A percentile compares a stretch with the other conserved stretches of the same genome.
Conservation (phyloP, 2,113 vertebrate species). For the Sciurus niger region DNA sequence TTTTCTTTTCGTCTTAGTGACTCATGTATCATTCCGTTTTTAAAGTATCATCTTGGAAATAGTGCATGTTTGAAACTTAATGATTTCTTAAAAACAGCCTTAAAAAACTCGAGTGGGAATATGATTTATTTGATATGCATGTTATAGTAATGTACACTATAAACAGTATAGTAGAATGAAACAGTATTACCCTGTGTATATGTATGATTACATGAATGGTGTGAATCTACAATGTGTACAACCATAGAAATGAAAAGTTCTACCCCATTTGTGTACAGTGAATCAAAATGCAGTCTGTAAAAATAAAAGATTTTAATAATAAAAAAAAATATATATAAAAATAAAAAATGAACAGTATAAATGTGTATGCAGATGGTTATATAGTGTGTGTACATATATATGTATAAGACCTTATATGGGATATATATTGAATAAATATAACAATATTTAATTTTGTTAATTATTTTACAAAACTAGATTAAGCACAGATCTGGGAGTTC, state of each 20-base stretch:
- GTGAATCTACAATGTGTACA: too few relatives aligned
- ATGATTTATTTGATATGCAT: background rate
- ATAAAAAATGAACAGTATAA: background rate
- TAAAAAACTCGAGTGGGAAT: conserved; percentile 31
- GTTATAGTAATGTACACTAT: background rate
- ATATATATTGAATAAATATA: background rate
- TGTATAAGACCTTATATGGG: background rate
- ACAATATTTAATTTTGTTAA: background rate
- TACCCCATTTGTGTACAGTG: too few relatives aligned
- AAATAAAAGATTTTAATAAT: too few relatives aligned
- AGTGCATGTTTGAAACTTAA: conserved; percentile 32
- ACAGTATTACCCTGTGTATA: too few relatives aligned
- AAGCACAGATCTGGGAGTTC: background rate
- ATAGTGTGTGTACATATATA: background rate
- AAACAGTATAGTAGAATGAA: background rate
- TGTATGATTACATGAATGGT: too few relatives aligned
- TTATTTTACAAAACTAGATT: conserved; percentile 24
- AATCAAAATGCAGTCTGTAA: too few relatives aligned
- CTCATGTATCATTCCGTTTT: conserved; percentile 19
- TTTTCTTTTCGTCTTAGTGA: conserved; percentile 62
- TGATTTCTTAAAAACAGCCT: conserved; percentile 29
- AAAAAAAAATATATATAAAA: background rate
- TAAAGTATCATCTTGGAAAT: conserved; percentile 31
- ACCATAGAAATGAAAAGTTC: too few relatives aligned
- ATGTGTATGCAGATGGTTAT: background rate